Base-by-base conservation (phyloP, 2,888 invertebrate genomes). In the Drosophila emarginata region DNA sequence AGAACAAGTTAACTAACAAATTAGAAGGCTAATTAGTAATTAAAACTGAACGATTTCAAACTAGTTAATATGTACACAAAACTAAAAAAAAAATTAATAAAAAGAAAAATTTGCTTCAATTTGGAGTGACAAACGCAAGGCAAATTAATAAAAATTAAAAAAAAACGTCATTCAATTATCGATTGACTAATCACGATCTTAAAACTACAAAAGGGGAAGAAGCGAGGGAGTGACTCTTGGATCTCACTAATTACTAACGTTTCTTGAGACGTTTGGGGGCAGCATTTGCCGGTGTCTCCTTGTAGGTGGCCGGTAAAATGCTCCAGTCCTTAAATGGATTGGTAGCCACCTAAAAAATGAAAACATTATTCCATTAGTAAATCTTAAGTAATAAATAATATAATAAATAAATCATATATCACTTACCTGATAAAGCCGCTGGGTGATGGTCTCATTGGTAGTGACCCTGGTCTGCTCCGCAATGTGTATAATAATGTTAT, bases 401-500 rank as follows among this genome's bases (percentile, higher is more conserved):
- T 7, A 56, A 7, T 2, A 26, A 53, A 58, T 14, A 21, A 5
- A 23, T 11, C 11, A 4, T 18, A 51, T 4, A 11, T 52, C 53
- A 77, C 86, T 71, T 71, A 94, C 95, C 91, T 94, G 95, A 90
- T 94, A 95, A 59, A 95, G 92, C 1, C 95, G 93, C 15, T 93
- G 92, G 0, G 95, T 94, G 45, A 95, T 93, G 0, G 93, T 93
- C 76, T 94, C 94, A 81, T 94, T 94, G 5, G 93, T 91, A 26
- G 96, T 95, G 61, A 94, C 91, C 75, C 94, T 93, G 0, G 96
- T 96, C 90, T 96, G 96, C 85, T 96, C 96, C 0, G 96, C 94
- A 57, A 97, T 94, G 90, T 97, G 97, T 0, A 93, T 82, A 2
- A 97, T 94, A 54, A 97, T 95, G 87, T 96, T 96, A 87, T 97